These are phyloP conservation scores for Ryuthela nishihirai DNA, from an alignment of 2,888 invertebrate genomes.

Conservation along the genomic window DNA sequence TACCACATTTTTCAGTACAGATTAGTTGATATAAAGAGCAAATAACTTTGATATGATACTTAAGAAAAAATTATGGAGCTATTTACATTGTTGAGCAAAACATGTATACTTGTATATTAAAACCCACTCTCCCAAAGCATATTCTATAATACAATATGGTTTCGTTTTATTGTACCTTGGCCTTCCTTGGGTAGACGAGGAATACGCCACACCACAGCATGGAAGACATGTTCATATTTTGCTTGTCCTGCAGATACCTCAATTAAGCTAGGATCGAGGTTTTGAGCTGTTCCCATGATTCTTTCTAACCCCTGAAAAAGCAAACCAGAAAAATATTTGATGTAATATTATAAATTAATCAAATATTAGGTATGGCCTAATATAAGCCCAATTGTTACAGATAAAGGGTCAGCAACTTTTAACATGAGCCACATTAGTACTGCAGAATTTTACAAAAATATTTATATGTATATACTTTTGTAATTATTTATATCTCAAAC, in stretches of 20 bases:
- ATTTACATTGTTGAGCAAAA: not conserved
- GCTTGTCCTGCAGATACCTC: conserved; percentile 95
- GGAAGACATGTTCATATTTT: conserved; percentile 97
- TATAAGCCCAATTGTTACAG: too few species aligned
- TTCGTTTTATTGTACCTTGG: conserved; percentile 80
- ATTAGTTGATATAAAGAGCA: too few species aligned
- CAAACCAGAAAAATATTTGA: too few species aligned
- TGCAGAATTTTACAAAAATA: too few species aligned
- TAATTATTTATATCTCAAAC: too few species aligned
- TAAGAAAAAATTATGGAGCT: not conserved
- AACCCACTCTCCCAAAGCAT: not conserved
- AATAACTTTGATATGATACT: not conserved
- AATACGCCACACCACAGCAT: conserved; percentile 97
- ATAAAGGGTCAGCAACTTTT: too few species aligned
- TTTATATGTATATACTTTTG: too few species aligned
- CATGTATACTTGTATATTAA: not conserved
- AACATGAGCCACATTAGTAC: too few species aligned
- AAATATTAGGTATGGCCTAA: too few species aligned
- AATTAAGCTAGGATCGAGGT: conserved; percentile 83
- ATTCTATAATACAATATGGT: not conserved
- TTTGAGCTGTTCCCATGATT: conserved; percentile 85
- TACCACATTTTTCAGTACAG: too few species aligned
- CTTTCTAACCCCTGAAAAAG: conserved; percentile 72
- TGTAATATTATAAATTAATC: too few species aligned
- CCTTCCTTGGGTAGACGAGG: conserved; percentile 96